Evolutionary conservation across 2,888 invertebrate genomes (phyloP).

Genomic region (Neria commutata): DNA sequence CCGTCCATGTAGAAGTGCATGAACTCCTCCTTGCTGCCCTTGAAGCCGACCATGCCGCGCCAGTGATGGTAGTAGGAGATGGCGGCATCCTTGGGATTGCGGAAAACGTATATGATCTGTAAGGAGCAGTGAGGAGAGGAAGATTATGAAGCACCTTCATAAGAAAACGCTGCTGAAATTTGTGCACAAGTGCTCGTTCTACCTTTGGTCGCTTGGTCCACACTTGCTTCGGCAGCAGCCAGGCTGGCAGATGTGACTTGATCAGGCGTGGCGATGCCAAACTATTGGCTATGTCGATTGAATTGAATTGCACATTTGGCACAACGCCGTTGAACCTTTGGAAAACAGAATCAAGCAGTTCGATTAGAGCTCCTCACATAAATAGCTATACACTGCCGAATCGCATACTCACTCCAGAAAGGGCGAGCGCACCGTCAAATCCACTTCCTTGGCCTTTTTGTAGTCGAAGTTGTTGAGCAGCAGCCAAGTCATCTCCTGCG

Average conservation of each 20-base stretch:
- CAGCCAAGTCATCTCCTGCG: constrained; percentile 59
- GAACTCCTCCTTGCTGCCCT: constrained; percentile 52
- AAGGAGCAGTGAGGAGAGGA: too few relatives aligned
- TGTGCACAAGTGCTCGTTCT: too few relatives aligned
- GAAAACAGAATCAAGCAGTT: neutral
- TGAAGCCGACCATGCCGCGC: constrained; percentile 55
- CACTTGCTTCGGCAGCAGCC: constrained; percentile 51
- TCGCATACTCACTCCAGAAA: constrained; percentile 50
- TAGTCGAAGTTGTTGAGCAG: constrained; percentile 55
- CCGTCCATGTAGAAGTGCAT: constrained; percentile 55
- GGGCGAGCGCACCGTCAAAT: constrained; percentile 54
- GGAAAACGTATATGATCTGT: constrained; percentile 80
- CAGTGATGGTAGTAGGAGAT: constrained; percentile 78
- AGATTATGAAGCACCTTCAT: neutral
- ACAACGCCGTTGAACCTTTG: constrained; percentile 55
- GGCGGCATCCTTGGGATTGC: constrained; percentile 85
- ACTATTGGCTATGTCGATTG: constrained; percentile 48
- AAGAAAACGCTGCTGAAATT: neutral
- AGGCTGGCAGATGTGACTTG: constrained; percentile 56
- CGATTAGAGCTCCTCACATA: too few relatives aligned
- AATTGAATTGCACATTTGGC: constrained; percentile 52
- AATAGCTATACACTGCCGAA: neutral
- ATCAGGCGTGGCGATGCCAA: constrained; percentile 51
- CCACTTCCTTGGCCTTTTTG: constrained; percentile 46
- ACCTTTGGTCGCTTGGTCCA: constrained; percentile 56